Evolutionary conservation across 2,797 vertebrate species (phyloP), one percentile per base, ranked within the genome.

Genomic region (Stomatorhinus walkeri): DNA sequence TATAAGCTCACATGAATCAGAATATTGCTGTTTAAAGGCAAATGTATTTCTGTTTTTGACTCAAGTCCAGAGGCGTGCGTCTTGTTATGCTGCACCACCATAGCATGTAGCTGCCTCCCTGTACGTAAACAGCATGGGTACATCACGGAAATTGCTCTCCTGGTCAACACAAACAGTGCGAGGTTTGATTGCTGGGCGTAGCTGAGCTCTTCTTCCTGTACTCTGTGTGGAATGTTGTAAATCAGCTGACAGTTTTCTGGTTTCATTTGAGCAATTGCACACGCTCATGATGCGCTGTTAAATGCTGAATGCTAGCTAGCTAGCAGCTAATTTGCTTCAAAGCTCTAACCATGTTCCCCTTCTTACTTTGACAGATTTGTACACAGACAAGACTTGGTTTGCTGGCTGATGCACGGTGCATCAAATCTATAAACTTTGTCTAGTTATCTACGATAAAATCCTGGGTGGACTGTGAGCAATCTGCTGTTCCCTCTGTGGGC

Each of bases 41-140:
- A 64, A 59, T 28, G 14, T 46, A 79, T 61, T 49, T 43, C 12
- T 64, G 48, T 19, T 48, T 81, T n/a, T 36, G 40, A 28, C 68
- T 40, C 22, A 59, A 16, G 56, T 88, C 19, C 9, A 46, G 48
- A 7, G 52, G 40, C 6, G 61, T 87, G 89, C 0, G 9, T 61
- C 24, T 48, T 91, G 88, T 92, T 92, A 90, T 86, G 14, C 32
- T 22, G 24, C 14, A 4, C 59, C 88, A 51, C 88, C 88, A 61
- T 68, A 24, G 28, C 88, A 68, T 91, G 8, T 93, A 93, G 92
- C 92, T 91, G 90, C 2, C 10, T 43, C 61, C 46, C 91, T 76
- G 52, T 79, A 68, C 87, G 89, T 94, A 92, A 94, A 93, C 92
- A 93, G 46, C 89, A 87, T 89, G 40, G 43, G 32, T 32, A 43